Evolutionary conservation across 64 coral and sea anemone genomes (phyloP).

Genomic region (Hydrozoanthus tunicans): DNA sequence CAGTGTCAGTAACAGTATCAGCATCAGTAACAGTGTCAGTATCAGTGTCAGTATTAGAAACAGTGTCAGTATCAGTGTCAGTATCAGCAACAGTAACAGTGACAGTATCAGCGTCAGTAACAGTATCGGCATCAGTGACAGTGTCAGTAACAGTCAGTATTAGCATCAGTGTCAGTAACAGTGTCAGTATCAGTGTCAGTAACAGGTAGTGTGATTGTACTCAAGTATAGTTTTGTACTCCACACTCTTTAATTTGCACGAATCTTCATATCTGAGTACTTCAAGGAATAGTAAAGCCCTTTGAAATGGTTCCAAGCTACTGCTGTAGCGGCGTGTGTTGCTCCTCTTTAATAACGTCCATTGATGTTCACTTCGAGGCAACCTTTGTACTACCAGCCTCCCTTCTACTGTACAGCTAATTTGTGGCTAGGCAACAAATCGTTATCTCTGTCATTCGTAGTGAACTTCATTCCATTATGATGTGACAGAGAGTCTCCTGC

Average conservation of each 20-base stretch:
- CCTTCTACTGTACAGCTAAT: neutral
- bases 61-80: too few species aligned
- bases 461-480: neutral
- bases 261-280: conserved; percentile 11
- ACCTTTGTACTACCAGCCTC: neutral
- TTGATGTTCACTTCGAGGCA: conserved; percentile 12
- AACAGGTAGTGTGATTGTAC: too few species aligned
- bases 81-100: too few species aligned
- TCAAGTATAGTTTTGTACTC: too few species aligned
- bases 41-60: too few species aligned
- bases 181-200: too few species aligned
- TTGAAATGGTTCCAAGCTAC: neutral
- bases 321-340: neutral
- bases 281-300: neutral
- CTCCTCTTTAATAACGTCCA: conserved; percentile 2
- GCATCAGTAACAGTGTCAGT: too few species aligned
- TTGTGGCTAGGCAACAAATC: neutral
- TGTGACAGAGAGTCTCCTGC: conserved; percentile 9
- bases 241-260: neutral
- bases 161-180: too few species aligned
- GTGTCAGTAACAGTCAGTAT: too few species aligned
- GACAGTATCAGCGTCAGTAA: too few species aligned
- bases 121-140: too few species aligned
- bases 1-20: too few species aligned
- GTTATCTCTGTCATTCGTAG: conserved; percentile 26